Percentiles rank a stretch among this genome's conserved stretches.
These are phyloP conservation scores for Echinops telfairi DNA, from an alignment of 2,113 vertebrate genomes.

Conservation along the genomic window DNA sequence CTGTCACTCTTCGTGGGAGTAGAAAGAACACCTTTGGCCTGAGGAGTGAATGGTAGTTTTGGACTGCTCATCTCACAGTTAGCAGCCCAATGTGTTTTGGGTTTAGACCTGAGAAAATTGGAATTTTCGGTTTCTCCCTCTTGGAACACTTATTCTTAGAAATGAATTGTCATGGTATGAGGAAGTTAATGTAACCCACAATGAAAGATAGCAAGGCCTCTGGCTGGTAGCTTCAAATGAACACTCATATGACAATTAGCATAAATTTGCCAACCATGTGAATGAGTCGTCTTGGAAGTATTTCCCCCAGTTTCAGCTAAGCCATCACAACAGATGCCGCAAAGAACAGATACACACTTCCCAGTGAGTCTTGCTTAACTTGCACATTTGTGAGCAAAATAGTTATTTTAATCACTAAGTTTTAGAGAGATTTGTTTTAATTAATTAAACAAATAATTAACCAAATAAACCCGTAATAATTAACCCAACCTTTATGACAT, in stretches of 20 bases:
- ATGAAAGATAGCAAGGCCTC: background rate
- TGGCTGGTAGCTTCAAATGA: background rate
- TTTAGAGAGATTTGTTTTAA: background rate
- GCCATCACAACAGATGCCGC: background rate
- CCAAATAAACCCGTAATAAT: background rate
- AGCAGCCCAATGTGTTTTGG: too few relatives aligned
- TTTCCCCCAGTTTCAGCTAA: background rate
- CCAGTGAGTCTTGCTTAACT: background rate
- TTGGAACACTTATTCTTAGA: conserved; percentile 10
- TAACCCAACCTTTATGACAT: background rate
- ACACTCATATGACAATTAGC: background rate
- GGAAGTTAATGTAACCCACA: background rate
- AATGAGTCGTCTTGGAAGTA: background rate
- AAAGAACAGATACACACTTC: background rate
- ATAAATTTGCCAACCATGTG: background rate
- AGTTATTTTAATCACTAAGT: background rate
- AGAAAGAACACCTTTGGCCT: too few relatives aligned
- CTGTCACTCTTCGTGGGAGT: too few relatives aligned
- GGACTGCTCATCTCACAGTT: too few relatives aligned
- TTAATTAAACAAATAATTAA: too few relatives aligned
- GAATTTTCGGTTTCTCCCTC: background rate
- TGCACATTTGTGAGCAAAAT: background rate
- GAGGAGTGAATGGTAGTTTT: too few relatives aligned
- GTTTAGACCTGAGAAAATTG: background rate
- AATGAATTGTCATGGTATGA: background rate